Base-by-base conservation (phyloP, 2,888 invertebrate genomes). In the Diachrysia chrysitis region DNA sequence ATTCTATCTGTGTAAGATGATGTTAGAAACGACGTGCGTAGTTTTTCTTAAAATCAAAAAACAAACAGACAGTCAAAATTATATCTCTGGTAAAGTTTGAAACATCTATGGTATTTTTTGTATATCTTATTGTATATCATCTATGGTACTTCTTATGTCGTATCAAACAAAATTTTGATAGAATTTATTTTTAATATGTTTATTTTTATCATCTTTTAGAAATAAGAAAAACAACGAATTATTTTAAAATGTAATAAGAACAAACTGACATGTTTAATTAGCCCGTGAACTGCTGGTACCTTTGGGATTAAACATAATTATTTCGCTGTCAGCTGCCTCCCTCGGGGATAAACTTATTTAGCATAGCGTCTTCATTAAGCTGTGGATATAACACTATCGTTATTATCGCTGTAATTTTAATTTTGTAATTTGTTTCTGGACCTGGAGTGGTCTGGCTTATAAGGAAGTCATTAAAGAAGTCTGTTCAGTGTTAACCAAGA, bases 301-400 rank as follows among this genome's bases (percentile, higher is more conserved):
- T 71, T 51, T n/a, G 82, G 81, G 88, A 85, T 78, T 81, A 80
- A 69, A 79, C 58, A 68, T 86, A 86, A 88, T 88, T 86, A 87
- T 63, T 78, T 78, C 73, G 61, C 65, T 72, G 86, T 83, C 85
- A 81, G 83, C 72, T 68, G 37, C 64, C 57, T 79, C 80, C 69
- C 73, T 14, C 4, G 63, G 63, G 72, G 56, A 76, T 65, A 51
- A 64, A 61, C 66, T 79, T 62, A 71, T 75, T 83, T 82, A 74
- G 76, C 71, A 74, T 66, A 37, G 60, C 58, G 48, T 61, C 79
- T 79, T 76, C 25, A 62, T 79, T 79, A 17, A 42, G 32, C 60
- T 75, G 53, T 55, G 16, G 69, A 63, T 69, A 42, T 25, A 23
- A 78, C 79, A 69, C 63, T 79, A 75, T 75, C 58, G 69, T 69